These are phyloP conservation scores for Papilio gigon DNA, from an alignment of 2,888 invertebrate species.

Conservation along the genomic window DNA sequence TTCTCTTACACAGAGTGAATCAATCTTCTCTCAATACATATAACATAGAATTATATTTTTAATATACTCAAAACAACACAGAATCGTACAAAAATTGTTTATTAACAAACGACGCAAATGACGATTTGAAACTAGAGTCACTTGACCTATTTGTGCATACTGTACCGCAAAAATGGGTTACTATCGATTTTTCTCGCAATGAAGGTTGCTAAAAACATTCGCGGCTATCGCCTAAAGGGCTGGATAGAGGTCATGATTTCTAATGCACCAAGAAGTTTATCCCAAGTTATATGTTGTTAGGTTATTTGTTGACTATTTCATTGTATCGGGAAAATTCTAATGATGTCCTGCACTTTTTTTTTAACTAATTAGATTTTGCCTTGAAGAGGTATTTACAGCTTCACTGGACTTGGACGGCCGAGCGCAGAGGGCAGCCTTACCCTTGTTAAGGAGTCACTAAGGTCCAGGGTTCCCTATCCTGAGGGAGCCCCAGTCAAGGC, in stretches of 20 bases:
- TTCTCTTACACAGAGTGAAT: no score
- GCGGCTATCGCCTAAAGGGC: not conserved
- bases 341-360: no score
- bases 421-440: no score
- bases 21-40: no score
- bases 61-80: not conserved
- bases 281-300: not conserved
- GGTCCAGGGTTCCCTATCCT: no score
- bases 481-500: no score
- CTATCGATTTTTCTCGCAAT: constrained; percentile 33
- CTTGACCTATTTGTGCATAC: constrained; percentile 37
- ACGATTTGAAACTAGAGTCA: constrained; percentile 21
- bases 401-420: no score
- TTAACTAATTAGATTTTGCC: no score
- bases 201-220: constrained; percentile 12
- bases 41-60: not conserved
- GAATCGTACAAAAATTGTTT: constrained; percentile 22
- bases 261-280: not conserved
- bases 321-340: no score
- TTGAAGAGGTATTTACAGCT: no score
- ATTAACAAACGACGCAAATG: constrained; percentile 21
- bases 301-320: no score
- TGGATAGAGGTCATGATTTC: not conserved
- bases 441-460: no score
- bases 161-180: constrained; percentile 34